Evolutionary conservation across 2,797 vertebrate species (phyloP).

Genomic region (Eospalax fontanierii): DNA sequence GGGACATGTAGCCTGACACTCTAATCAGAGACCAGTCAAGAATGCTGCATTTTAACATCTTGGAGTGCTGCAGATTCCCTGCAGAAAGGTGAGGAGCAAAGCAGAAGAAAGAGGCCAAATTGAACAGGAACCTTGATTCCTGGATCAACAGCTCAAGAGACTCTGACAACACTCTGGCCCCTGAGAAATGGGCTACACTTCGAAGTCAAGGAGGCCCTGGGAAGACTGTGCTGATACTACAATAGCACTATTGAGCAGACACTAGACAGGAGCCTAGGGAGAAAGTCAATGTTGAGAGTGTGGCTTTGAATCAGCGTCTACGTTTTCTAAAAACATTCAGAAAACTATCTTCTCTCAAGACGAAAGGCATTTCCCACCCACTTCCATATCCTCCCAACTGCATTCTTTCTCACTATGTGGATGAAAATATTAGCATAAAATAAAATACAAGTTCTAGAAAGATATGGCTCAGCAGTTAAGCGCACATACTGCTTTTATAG

Average conservation of each 20-base stretch:
- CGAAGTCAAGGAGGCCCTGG: not conserved
- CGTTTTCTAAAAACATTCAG: not conserved
- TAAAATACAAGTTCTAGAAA: not conserved
- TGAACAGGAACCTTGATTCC: not conserved
- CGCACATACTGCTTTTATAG: not conserved
- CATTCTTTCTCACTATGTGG: not conserved
- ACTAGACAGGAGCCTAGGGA: not conserved
- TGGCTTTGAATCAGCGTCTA: not conserved
- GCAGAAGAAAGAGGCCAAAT: not conserved
- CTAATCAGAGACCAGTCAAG: not conserved
- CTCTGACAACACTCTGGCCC: rapidly evolving
- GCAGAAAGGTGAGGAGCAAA: not conserved
- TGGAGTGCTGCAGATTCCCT: not conserved
- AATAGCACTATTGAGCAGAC: not conserved
- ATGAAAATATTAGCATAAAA: not conserved
- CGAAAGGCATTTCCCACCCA: not conserved
- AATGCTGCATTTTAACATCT: not conserved
- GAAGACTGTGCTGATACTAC: not conserved
- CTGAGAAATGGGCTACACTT: not conserved
- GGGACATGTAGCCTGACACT: rapidly evolving
- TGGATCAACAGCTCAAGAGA: not conserved
- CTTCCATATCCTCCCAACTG: not conserved
- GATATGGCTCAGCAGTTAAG: not conserved
- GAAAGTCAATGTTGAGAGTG: not conserved
- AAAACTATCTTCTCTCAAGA: not conserved